These are phyloP conservation scores for Gavia stellata DNA, from an alignment of 2,113 vertebrate genomes.

Conservation along the genomic window DNA sequence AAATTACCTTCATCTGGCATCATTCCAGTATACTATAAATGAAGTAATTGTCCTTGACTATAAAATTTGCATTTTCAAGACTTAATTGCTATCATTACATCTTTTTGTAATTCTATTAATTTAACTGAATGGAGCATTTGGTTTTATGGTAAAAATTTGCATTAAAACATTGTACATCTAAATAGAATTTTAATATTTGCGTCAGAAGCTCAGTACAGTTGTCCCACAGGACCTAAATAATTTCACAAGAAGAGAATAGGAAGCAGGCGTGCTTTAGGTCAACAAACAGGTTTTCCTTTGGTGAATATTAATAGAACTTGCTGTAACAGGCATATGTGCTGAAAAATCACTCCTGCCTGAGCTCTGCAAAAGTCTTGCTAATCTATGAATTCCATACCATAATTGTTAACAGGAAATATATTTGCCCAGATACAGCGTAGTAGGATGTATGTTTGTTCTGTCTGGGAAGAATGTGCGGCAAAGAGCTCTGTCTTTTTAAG, in stretches of 20 bases:
- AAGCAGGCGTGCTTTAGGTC: constrained; percentile 36
- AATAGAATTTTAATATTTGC: constrained; percentile 85
- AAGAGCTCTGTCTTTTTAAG: neutral
- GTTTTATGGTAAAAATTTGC: constrained; percentile 99
- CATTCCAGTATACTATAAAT: constrained; percentile 99
- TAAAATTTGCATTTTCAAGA: constrained; percentile 99
- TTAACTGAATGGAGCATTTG: constrained; percentile 98
- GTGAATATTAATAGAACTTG: constrained; percentile 61
- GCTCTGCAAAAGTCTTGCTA: neutral
- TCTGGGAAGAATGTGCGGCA: neutral
- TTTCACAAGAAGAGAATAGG: constrained; percentile 62
- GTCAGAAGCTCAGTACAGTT: constrained; percentile 64
- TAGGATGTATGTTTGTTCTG: neutral
- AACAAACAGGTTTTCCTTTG: constrained; percentile 63
- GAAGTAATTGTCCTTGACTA: constrained; percentile 99
- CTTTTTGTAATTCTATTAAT: constrained; percentile 99
- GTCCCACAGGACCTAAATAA: constrained; percentile 66
- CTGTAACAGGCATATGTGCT: neutral
- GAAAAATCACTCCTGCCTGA: neutral
- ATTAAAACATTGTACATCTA: constrained; percentile 94
- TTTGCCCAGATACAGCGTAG: neutral
- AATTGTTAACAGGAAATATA: constrained; percentile 25
- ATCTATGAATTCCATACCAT: neutral
- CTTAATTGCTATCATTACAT: constrained; percentile 99
- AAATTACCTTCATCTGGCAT: constrained; percentile 99